phyloP scores from a whole-genome alignment of 2,888 invertebrate species.

The Meandrusa payeni region DNA sequence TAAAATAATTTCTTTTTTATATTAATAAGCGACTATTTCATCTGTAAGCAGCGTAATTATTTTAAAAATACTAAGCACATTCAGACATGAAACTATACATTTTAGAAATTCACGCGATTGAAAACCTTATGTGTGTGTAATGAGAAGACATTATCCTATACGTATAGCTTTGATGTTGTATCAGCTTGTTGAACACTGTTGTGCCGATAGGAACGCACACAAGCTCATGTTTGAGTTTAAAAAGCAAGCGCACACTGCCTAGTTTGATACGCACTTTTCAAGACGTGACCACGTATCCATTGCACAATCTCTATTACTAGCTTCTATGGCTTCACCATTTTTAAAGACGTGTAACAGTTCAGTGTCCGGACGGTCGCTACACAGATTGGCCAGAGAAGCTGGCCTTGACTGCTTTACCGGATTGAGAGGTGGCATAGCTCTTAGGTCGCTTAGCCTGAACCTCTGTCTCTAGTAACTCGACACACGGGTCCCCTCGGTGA shows the following conservation, averaged over 20 bases:
- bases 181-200: constrained; percentile 25
- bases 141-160: constrained; percentile 10
- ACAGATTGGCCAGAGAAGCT: too few species aligned
- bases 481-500: background rate
- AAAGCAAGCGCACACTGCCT: constrained; percentile 32
- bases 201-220: constrained; percentile 21
- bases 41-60: constrained; percentile 22
- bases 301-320: constrained; percentile 22
- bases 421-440: too few species aligned
- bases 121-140: background rate
- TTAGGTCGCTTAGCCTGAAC: too few species aligned
- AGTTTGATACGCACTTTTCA: constrained; percentile 41
- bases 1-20: constrained; percentile 14
- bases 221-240: constrained; percentile 25
- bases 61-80: constrained; percentile 24
- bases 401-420: too few species aligned
- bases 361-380: too few species aligned
- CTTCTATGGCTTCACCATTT: constrained; percentile 11
- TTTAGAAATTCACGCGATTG: constrained; percentile 6
- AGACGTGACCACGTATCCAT: constrained; percentile 34
- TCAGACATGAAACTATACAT: constrained; percentile 21
- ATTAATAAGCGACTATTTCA: constrained; percentile 18
- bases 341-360: background rate
- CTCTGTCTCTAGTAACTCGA: too few species aligned
- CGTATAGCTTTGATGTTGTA: constrained; percentile 15